Evolutionary conservation across 2,113 vertebrate genomes (phyloP).

Genomic region (Physeter macrocephalus): DNA sequence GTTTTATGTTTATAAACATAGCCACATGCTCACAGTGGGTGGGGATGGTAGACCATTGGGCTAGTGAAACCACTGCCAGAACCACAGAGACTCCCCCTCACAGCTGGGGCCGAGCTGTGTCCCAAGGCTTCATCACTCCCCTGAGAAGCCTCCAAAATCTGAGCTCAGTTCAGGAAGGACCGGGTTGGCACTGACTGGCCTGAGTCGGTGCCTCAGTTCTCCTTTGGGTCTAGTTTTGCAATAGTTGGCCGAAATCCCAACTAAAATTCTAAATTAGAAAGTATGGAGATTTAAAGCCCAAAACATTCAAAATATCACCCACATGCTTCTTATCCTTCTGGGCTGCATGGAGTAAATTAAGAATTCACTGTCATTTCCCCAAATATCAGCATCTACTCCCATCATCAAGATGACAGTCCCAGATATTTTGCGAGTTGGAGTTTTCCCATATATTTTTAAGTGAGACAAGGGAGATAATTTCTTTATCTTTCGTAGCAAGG

Average conservation of each 20-base stretch:
- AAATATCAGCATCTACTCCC: accelerated
- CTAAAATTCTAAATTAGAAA: neutral
- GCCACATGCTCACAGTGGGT: accelerated
- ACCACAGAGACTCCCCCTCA: neutral
- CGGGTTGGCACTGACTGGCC: accelerated
- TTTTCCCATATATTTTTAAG: neutral
- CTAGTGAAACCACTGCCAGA: accelerated
- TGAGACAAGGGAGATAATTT: neutral
- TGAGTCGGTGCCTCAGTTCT: neutral
- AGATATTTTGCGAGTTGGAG: neutral
- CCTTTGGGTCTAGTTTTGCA: neutral
- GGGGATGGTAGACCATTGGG: accelerated
- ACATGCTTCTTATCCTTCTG: accelerated
- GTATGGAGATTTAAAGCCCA: neutral
- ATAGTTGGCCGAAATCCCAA: neutral
- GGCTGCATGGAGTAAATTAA: accelerated
- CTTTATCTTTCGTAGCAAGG: neutral
- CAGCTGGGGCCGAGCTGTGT: neutral
- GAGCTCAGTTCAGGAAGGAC: neutral
- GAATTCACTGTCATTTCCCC: neutral
- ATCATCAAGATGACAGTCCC: too few relatives aligned
- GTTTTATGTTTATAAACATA: neutral
- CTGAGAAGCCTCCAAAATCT: neutral
- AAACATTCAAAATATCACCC: accelerated
- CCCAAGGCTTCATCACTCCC: too few relatives aligned